These are phyloP conservation scores for Manis pentadactyla DNA, from an alignment of 2,797 vertebrate species.

Conservation along the genomic window DNA sequence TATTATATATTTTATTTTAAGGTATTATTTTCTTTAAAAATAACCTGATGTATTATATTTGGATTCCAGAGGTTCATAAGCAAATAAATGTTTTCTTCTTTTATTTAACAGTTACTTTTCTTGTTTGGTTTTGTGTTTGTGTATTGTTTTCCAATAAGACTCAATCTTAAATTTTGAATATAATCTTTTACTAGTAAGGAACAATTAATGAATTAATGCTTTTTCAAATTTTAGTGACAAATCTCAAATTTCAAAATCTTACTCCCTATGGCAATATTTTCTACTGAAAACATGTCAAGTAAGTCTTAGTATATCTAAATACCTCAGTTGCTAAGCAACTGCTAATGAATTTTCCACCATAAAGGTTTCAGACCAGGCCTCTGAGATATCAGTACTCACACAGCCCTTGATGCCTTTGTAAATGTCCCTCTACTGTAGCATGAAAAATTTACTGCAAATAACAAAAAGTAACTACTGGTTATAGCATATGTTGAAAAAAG, in stretches of 20 bases:
- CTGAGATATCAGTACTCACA: constrained; percentile 68
- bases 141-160: background rate
- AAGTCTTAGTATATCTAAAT: constrained; percentile 68
- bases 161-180: constrained; percentile 34
- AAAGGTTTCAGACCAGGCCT: constrained; percentile 60
- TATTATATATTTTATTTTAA: background rate
- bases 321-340: constrained; percentile 78
- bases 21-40: background rate
- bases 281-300: constrained; percentile 56
- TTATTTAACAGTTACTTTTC: background rate
- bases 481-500: background rate
- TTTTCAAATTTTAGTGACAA: constrained; percentile 61
- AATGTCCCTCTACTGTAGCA: constrained; percentile 46
- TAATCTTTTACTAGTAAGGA: background rate
- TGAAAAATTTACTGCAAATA: constrained; percentile 59
- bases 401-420: constrained; percentile 44
- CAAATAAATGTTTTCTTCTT: background rate
- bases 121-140: background rate
- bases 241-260: constrained; percentile 53
- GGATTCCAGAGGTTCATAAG: constrained; percentile 3
- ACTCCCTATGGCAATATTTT: constrained; percentile 58
- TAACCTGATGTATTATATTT: background rate
- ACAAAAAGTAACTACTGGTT: constrained; percentile 35
- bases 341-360: constrained; percentile 80
- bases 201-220: constrained; percentile 54